A percentile compares a stretch with the other conserved stretches of the same genome.
Conservation (phyloP, 1,140 invertebrate genomes). For the Pogonognathellus flavescens region DNA sequence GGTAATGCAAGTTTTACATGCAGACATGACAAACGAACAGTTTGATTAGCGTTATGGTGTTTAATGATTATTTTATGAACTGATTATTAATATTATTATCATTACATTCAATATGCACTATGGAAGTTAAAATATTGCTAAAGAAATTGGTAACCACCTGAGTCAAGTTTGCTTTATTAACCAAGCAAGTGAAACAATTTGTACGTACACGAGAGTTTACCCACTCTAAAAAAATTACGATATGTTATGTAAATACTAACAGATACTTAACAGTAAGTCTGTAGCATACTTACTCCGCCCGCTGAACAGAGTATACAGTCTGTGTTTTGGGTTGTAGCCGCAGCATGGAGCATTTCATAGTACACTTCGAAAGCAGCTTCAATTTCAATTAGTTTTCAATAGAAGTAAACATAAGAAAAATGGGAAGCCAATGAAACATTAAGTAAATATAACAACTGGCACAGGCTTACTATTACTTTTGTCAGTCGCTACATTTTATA, state of each 20-base stretch:
- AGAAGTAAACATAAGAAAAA: neutral
- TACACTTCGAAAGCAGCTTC: neutral
- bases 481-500: neutral
- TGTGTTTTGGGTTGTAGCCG: constrained; percentile 19
- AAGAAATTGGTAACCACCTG: constrained; percentile 30
- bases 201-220: constrained; percentile 29
- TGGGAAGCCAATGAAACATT: neutral
- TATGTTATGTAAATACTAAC: constrained; percentile 9
- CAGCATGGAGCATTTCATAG: constrained; percentile 14
- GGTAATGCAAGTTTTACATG: too few species aligned
- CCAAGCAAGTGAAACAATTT: constrained; percentile 46
- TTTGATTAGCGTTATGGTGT: too few species aligned
- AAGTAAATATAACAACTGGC: neutral
- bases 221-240: constrained; percentile 44
- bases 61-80: too few species aligned
- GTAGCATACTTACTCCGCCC: constrained; percentile 35
- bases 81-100: too few species aligned
- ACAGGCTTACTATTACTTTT: neutral
- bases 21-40: too few species aligned
- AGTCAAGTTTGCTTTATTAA: constrained; percentile 48
- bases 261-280: constrained; percentile 31
- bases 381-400: too few species aligned
- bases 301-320: constrained; percentile 18
- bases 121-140: too few species aligned
- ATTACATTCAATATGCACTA: too few species aligned